Conservation (phyloP, 2,888 invertebrate species). For the Macroteleia sp. region DNA sequence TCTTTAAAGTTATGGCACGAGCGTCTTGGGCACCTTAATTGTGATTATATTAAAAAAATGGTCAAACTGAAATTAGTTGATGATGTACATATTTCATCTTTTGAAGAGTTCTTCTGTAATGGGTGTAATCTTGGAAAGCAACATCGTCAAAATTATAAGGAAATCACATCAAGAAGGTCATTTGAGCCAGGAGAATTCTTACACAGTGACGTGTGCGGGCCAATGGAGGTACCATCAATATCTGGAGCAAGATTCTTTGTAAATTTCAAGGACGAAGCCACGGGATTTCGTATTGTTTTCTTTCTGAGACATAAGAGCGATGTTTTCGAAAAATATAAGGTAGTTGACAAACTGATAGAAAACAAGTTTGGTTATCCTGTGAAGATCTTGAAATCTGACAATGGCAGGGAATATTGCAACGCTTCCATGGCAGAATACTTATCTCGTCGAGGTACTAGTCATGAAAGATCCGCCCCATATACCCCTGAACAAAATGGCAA, state of each 20-base stretch:
- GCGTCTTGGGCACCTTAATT: conserved; percentile 17
- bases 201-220: conserved; percentile 38
- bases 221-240: conserved; percentile 20
- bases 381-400: conserved; percentile 50
- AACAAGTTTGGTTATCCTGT: conserved; percentile 20
- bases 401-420: conserved; percentile 55
- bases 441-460: conserved; percentile 14
- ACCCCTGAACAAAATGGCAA: conserved; percentile 45
- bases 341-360: conserved; percentile 8
- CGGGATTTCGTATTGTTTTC: conserved; percentile 6
- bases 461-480: not conserved
- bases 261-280: conserved; percentile 14
- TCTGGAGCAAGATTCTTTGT: conserved; percentile 24
- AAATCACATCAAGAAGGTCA: conserved; percentile 1
- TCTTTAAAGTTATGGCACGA: conserved; percentile 26
- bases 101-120: conserved; percentile 10
- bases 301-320: conserved; percentile 37
- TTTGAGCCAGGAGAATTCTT: conserved; percentile 29
- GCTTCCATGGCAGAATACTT: conserved; percentile 6
- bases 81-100: not conserved
- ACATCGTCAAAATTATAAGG: not conserved
- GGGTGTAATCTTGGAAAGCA: conserved; percentile 11
- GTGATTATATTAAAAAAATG: conserved; percentile 1
- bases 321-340: conserved; percentile 15
- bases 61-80: not conserved